These are phyloP conservation scores for Eristalinus aeneus DNA, from an alignment of 2,888 invertebrate species.

Conservation along the genomic window DNA sequence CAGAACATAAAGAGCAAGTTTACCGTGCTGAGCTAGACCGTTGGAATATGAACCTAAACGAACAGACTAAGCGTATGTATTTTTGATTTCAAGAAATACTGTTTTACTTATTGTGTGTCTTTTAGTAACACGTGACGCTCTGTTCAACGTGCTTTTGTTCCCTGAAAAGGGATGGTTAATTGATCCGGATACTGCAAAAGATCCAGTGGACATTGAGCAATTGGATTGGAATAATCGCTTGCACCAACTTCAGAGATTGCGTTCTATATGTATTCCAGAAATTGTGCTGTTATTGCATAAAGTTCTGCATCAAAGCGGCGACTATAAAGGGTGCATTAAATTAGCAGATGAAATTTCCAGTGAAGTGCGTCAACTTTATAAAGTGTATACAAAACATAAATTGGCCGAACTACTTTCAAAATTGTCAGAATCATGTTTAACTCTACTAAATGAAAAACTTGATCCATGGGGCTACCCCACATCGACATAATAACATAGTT, in stretches of 20 bases:
- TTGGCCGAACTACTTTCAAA: constrained; percentile 88
- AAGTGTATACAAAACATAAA: constrained; percentile 90
- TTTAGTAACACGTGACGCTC: constrained; percentile 87
- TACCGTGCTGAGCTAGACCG: constrained; percentile 89
- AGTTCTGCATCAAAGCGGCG: constrained; percentile 88
- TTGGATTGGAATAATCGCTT: constrained; percentile 82
- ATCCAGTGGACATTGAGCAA: constrained; percentile 81
- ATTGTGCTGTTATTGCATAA: constrained; percentile 89
- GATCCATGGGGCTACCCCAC: constrained; percentile 91
- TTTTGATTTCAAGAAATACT: neutral
- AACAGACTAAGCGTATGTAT: constrained; percentile 85
- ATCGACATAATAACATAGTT: constrained; percentile 73
- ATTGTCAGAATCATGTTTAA: constrained; percentile 89
- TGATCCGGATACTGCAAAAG: constrained; percentile 84
- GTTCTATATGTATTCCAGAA: constrained; percentile 92
- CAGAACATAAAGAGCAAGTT: constrained; percentile 91
- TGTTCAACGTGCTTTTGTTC: constrained; percentile 93
- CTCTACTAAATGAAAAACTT: constrained; percentile 87
- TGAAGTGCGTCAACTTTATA: constrained; percentile 90
- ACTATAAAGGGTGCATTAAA: constrained; percentile 89
- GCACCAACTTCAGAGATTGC: constrained; percentile 86
- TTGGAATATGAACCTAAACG: constrained; percentile 86
- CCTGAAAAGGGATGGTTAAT: constrained; percentile 95
- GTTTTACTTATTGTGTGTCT: constrained; percentile 43
- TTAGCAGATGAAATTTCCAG: constrained; percentile 90